Evolutionary conservation across 2,113 vertebrate species (phyloP).

Genomic region (Neogobius melanostomus): DNA sequence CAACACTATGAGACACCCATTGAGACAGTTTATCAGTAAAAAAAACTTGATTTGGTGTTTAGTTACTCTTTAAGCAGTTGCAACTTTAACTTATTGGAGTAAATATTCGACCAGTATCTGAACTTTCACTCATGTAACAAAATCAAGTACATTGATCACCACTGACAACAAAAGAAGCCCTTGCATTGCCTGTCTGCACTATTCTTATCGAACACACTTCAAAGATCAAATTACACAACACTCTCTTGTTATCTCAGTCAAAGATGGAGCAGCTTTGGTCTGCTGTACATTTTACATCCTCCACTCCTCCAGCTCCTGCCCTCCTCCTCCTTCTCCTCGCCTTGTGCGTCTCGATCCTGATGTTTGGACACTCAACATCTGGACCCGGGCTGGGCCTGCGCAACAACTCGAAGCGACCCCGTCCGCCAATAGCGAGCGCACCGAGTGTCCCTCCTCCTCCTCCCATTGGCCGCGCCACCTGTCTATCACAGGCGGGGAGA

Average conservation of each 20-base stretch:
- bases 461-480: slow-evolving; percentile 52
- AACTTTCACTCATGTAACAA: too few relatives aligned
- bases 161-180: too few relatives aligned
- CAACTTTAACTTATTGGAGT: too few relatives aligned
- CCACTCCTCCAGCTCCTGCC: slow-evolving; percentile 9
- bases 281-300: neutral
- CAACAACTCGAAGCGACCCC: neutral
- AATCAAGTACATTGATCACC: too few relatives aligned
- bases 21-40: too few relatives aligned
- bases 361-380: slow-evolving; percentile 61
- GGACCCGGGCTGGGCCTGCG: slow-evolving; percentile 20
- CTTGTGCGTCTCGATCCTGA: slow-evolving; percentile 15
- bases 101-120: too few relatives aligned
- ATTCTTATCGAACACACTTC: too few relatives aligned
- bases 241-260: neutral
- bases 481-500: slow-evolving; percentile 52
- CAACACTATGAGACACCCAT: too few relatives aligned
- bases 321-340: slow-evolving; percentile 18
- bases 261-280: neutral
- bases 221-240: neutral
- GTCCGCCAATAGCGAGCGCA: slow-evolving; percentile 27
- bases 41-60: too few relatives aligned
- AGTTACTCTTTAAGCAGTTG: too few relatives aligned
- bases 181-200: too few relatives aligned
- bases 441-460: rapidly evolving